phyloP scores from a whole-genome alignment of 2,797 vertebrate species.

The Smutsia gigantea region DNA sequence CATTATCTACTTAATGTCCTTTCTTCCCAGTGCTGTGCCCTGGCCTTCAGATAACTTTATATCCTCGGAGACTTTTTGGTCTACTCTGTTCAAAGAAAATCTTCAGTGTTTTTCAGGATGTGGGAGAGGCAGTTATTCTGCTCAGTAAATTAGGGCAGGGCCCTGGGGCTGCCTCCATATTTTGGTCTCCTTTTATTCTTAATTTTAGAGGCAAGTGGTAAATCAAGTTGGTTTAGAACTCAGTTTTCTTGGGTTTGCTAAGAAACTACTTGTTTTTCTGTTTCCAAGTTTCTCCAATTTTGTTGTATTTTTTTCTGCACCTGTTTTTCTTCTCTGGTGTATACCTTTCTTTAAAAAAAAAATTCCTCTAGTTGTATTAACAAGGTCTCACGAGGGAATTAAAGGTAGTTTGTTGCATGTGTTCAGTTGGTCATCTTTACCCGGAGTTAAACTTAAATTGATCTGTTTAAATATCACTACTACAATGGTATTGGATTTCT shows the following conservation, averaged over 20 bases:
- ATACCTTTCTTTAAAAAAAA: not conserved
- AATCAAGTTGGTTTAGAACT: not conserved
- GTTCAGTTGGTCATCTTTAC: slow-evolving; percentile 3
- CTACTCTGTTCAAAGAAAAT: not conserved
- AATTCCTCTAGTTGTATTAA: not conserved
- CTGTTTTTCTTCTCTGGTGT: not conserved
- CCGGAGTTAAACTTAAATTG: not conserved
- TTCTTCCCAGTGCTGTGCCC: not conserved
- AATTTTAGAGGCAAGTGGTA: not conserved
- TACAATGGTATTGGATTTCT: not conserved
- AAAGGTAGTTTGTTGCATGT: not conserved
- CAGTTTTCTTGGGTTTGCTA: not conserved
- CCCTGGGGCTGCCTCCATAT: not conserved
- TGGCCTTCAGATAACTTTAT: not conserved
- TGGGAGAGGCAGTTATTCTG: not conserved
- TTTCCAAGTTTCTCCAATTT: slow-evolving; percentile 8
- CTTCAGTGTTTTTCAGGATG: not conserved
- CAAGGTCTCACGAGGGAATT: not conserved
- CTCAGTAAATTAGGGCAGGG: not conserved
- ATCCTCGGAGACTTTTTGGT: not conserved
- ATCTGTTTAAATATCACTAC: not conserved
- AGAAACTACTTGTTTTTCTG: not conserved
- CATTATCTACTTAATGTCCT: not conserved
- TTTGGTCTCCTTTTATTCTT: not conserved
- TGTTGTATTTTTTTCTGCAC: not conserved